phyloP scores from a whole-genome alignment of 2,888 invertebrate species.

The Philonicus albiceps region DNA sequence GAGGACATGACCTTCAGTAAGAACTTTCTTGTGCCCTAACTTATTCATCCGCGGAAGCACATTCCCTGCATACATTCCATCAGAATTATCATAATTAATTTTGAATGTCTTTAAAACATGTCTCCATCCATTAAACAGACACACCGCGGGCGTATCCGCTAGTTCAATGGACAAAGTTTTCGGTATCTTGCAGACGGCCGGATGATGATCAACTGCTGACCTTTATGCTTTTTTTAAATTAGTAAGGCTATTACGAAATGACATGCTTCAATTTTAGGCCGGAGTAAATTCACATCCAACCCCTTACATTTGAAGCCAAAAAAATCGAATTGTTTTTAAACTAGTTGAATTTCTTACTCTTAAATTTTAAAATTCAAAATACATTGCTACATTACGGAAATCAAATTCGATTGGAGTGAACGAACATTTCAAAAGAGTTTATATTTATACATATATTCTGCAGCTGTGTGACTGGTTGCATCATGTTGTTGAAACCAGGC shows the following conservation, averaged over 20 bases:
- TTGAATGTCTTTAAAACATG: conserved; percentile 42
- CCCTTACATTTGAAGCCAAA: too few relatives aligned
- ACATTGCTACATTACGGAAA: too few relatives aligned
- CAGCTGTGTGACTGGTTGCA: background rate
- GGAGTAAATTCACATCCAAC: too few relatives aligned
- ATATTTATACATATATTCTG: too few relatives aligned
- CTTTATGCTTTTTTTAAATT: background rate
- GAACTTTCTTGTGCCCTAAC: background rate
- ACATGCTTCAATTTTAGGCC: too few relatives aligned
- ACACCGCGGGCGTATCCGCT: background rate
- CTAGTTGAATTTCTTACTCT: too few relatives aligned
- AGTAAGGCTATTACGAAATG: too few relatives aligned
- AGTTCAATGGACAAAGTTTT: background rate
- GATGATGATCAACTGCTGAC: background rate
- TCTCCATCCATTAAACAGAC: conserved; percentile 39
- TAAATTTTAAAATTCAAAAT: too few relatives aligned
- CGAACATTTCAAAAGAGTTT: too few relatives aligned
- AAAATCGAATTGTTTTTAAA: too few relatives aligned
- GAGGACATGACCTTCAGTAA: background rate
- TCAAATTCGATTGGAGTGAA: too few relatives aligned
- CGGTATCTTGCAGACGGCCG: background rate
- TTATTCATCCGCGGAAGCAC: background rate
- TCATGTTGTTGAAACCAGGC: background rate
- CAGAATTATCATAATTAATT: conserved; percentile 39
- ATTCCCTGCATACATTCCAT: conserved; percentile 5